Conservation (phyloP, 2,797 vertebrate species). For the Sebastolobus altivelis region DNA sequence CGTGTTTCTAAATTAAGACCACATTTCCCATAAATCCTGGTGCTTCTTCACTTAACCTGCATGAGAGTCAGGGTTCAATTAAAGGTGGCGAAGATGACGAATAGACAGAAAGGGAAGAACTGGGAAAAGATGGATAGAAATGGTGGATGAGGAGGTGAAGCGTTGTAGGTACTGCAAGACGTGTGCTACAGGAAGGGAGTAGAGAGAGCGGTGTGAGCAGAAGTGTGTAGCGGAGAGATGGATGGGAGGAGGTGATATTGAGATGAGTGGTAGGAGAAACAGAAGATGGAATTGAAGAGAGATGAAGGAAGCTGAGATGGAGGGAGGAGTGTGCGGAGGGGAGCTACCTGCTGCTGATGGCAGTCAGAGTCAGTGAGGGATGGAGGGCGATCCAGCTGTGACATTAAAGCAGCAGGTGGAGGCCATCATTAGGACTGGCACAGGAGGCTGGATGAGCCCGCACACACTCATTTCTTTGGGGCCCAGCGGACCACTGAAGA, state of each 20-base stretch:
- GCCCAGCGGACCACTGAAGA: slow-evolving; percentile 89
- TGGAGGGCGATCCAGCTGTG: slow-evolving; percentile 97
- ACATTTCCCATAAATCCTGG: not conserved
- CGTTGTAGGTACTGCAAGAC: not conserved
- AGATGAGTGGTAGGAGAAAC: slow-evolving; percentile 56
- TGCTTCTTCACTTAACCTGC: not conserved
- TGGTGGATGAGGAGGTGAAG: not conserved
- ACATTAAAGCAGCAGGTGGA: slow-evolving; percentile 99
- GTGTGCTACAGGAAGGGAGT: not conserved
- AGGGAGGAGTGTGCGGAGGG: slow-evolving; percentile 64
- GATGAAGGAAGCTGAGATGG: slow-evolving; percentile 64
- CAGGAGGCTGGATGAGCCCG: slow-evolving; percentile 93
- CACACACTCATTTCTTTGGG: slow-evolving; percentile 93
- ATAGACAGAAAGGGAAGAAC: not conserved
- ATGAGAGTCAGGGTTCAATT: not conserved
- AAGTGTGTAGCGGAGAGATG: slow-evolving; percentile 20
- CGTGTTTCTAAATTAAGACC: slow-evolving; percentile 8
- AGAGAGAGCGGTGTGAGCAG: not conserved
- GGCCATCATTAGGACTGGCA: slow-evolving; percentile 97
- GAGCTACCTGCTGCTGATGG: slow-evolving; percentile 84
- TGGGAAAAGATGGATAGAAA: not conserved
- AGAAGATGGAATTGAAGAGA: slow-evolving; percentile 65
- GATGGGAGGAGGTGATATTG: slow-evolving; percentile 43
- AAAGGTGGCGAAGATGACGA: slow-evolving; percentile 1
- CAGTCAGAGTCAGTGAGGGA: slow-evolving; percentile 90